Percentiles rank a stretch among this genome's conserved stretches.
Conservation (phyloP, 2,113 vertebrate species). For the Ceyx melanurus region DNA sequence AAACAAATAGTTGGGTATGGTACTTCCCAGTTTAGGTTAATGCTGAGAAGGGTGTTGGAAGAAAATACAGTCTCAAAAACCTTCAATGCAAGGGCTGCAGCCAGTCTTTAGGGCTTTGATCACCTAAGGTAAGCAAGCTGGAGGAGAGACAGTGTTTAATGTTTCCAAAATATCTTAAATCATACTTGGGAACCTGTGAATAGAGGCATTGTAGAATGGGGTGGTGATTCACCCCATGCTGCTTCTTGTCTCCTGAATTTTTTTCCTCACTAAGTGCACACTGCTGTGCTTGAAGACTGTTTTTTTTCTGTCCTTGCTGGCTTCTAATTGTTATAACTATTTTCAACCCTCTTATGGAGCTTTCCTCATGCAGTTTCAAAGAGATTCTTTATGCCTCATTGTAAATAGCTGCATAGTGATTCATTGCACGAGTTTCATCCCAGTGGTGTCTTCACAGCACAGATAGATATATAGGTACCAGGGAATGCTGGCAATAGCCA, state of each 20-base stretch:
- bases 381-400: neutral
- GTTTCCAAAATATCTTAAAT: neutral
- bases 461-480: neutral
- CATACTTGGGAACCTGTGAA: neutral
- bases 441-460: no score
- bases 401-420: neutral
- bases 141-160: neutral
- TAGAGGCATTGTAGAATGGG: neutral
- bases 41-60: neutral
- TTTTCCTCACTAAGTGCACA: neutral
- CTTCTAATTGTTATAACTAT: neutral
- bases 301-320: neutral
- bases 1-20: accelerated
- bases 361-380: neutral
- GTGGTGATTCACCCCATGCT: neutral
- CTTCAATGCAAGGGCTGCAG: neutral
- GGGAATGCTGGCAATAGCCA: neutral
- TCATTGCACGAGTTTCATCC: neutral
- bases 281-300: neutral
- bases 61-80: neutral
- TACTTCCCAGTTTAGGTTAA: neutral
- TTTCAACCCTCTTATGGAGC: neutral
- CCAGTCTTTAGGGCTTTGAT: neutral
- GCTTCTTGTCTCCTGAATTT: neutral
- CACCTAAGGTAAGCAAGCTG: neutral